phyloP scores from a whole-genome alignment of 2,888 invertebrate genomes.

The Lycaena phlaeas region DNA sequence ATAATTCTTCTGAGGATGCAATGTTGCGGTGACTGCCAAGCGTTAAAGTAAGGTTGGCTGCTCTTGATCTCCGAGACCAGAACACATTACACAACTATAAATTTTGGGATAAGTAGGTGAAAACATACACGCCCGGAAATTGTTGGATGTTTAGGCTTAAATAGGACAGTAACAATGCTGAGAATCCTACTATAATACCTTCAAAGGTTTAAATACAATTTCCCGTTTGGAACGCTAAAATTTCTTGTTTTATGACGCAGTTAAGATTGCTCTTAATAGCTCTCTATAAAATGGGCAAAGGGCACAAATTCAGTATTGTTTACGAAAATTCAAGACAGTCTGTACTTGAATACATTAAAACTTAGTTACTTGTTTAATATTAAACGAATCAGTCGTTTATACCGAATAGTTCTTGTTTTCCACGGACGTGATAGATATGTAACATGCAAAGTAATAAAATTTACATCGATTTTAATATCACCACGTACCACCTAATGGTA shows the following conservation, averaged over 20 bases:
- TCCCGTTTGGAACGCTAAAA: neutral
- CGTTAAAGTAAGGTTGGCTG: constrained; percentile 20
- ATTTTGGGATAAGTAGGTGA: constrained; percentile 19
- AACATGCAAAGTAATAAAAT: too few species aligned
- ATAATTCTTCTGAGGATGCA: constrained; percentile 24
- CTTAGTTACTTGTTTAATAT: too few species aligned
- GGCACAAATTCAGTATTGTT: neutral
- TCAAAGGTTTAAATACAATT: neutral
- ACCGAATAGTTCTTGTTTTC: too few species aligned
- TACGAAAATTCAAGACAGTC: neutral
- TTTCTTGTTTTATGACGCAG: neutral
- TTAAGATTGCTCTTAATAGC: constrained; percentile 1
- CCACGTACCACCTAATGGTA: too few species aligned
- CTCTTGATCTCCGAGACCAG: constrained; percentile 22
- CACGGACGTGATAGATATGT: too few species aligned
- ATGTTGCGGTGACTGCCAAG: constrained; percentile 27
- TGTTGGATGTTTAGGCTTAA: constrained; percentile 4
- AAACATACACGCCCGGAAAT: constrained; percentile 17
- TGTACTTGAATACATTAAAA: too few species aligned
- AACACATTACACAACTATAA: constrained; percentile 18
- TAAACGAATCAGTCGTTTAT: too few species aligned
- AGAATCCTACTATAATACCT: constrained; percentile 3
- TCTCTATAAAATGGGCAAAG: constrained; percentile 6
- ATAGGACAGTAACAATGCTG: neutral
- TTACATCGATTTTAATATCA: too few species aligned